Conservation (phyloP, 2,113 vertebrate genomes). For the Fregetta grallaria region DNA sequence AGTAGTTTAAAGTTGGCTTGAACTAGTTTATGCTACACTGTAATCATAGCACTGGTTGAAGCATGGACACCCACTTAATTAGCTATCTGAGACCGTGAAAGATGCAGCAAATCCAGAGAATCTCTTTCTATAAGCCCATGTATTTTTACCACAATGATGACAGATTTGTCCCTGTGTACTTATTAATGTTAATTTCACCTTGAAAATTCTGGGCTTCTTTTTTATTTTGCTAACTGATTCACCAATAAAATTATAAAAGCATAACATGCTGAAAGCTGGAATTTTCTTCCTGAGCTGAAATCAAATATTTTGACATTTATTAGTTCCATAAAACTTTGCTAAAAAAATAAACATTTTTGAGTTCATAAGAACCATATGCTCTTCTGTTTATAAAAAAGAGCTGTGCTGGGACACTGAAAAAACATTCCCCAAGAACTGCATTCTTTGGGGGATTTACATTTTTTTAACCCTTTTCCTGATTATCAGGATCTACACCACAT, state of each 20-base stretch:
- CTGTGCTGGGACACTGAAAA: conserved; percentile 28
- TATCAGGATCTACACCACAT: background rate
- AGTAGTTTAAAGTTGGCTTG: background rate
- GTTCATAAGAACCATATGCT: conserved; percentile 65
- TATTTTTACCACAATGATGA: background rate
- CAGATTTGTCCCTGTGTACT: background rate
- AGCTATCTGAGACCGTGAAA: background rate
- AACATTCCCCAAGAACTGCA: conserved; percentile 13
- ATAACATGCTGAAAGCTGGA: conserved; percentile 53
- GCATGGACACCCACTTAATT: background rate
- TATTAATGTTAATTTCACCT: conserved; percentile 1
- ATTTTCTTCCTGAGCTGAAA: conserved; percentile 49
- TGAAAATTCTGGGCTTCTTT: conserved; percentile 5
- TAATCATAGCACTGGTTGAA: background rate
- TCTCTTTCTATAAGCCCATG: background rate
- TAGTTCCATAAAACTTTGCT: conserved; percentile 60
- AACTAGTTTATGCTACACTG: background rate
- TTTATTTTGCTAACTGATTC: conserved; percentile 42
- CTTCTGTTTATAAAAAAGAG: conserved; percentile 50
- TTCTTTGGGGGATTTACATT: conserved; percentile 41
- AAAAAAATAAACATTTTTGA: conserved; percentile 64
- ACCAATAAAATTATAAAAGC: conserved; percentile 37
- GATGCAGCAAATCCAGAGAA: background rate
- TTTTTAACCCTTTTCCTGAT: conserved; percentile 39
- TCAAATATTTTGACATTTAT: conserved; percentile 67